Base-by-base conservation (phyloP, 2,113 vertebrate species). In the Pachycephala philippinensis region DNA sequence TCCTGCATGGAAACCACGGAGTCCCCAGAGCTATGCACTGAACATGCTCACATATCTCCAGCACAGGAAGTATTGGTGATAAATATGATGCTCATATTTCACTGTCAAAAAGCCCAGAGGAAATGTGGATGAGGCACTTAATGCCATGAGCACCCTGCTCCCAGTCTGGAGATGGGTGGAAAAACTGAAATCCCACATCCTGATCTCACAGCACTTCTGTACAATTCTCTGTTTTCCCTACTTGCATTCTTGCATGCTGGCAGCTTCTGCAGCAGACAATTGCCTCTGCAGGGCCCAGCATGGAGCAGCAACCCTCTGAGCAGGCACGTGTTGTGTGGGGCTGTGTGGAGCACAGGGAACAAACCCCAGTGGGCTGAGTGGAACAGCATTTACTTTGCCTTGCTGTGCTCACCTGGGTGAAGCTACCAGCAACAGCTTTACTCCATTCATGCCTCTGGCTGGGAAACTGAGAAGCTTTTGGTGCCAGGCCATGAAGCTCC, bases 311-410 rank as follows among this genome's bases (percentile, higher is more conserved):
- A 4, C 15, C 24, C 19, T 40, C 56, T n/a, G 35, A 47, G 24
- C 0, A 2, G 52, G 7, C 24, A 3, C 1, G 4, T 13, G 7
- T 10, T 31, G 23, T 44, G 22, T 71, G 44, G n/a, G 23, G 28
- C 17, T 79, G 28, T 31, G 50, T 47, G 60, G 69, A 53, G 23
- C 53, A 68, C 9, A 9, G 64, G 50, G 21, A 42, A 59, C n/a
- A 70, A 59, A 40, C 5, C 23, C 26, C 35, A 39, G 53, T 31
- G 63, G 61, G 35, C 15, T 6, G 10, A 70, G 42, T 4, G 23
- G 52, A 79, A 37, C 21, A 56, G 56, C 10, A 8, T 60, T 81
- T 74, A 23, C 22, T 82, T 92, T 20, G 39, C 42, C 26, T 90
- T 28, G 40, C 78, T 92, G 24, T 40, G 21, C 47, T 82, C n/a